Conservation (phyloP, 2,888 invertebrate genomes). For the Mycalesis mineus region DNA sequence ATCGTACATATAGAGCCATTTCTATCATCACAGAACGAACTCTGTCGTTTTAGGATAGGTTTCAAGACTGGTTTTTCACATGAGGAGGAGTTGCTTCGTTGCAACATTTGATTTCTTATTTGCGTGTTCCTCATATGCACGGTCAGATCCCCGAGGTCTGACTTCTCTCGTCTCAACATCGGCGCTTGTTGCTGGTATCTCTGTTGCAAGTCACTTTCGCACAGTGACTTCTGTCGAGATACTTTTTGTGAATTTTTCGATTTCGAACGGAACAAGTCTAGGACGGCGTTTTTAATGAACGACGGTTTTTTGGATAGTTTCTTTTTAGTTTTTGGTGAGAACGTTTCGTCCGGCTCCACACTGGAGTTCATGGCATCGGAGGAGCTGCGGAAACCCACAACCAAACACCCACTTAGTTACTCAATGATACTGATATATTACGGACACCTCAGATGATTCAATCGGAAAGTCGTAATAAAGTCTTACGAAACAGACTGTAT, state of each 20-base stretch:
- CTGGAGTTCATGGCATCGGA: constrained; percentile 74
- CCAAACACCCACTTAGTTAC: constrained; percentile 75
- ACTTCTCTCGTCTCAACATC: constrained; percentile 68
- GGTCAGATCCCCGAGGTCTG: constrained; percentile 65
- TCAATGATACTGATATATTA: constrained; percentile 49
- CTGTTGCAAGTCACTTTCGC: constrained; percentile 70
- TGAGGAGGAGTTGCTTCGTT: constrained; percentile 72
- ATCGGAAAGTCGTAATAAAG: constrained; percentile 29
- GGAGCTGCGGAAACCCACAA: constrained; percentile 77
- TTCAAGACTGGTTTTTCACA: constrained; percentile 70
- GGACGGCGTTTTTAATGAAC: constrained; percentile 75
- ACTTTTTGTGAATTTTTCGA: constrained; percentile 71
- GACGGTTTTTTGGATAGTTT: constrained; percentile 77
- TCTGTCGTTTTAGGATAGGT: constrained; percentile 72
- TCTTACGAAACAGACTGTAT: neutral
- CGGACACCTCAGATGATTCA: constrained; percentile 57
- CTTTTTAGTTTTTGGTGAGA: constrained; percentile 78
- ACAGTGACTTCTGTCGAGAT: constrained; percentile 72
- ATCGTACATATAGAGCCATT: constrained; percentile 68
- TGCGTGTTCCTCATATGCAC: constrained; percentile 67
- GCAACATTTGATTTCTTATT: constrained; percentile 69
- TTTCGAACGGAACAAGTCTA: constrained; percentile 76
- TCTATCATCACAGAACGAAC: constrained; percentile 72
- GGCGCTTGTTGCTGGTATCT: constrained; percentile 56
- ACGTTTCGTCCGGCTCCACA: constrained; percentile 72